These are phyloP conservation scores for Pseudachorutes palmiensis DNA, from an alignment of 1,140 invertebrate genomes.

Conservation along the genomic window DNA sequence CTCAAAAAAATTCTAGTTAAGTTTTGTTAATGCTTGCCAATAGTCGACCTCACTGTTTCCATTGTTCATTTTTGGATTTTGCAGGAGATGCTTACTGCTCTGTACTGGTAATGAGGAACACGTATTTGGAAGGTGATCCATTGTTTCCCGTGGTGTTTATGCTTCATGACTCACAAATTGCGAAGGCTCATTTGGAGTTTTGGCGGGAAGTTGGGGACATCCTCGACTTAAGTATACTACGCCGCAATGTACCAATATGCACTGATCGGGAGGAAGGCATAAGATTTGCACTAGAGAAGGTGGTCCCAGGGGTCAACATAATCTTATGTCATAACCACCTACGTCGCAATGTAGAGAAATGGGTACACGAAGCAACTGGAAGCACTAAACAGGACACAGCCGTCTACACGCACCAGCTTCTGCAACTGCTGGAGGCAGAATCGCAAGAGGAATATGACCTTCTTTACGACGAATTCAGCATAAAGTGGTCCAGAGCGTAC, in stretches of 20 bases:
- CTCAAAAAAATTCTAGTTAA: no score
- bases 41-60: no score
- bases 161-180: neutral
- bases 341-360: neutral
- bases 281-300: neutral
- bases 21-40: no score
- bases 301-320: neutral
- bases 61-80: no score
- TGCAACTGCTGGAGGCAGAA: neutral
- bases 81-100: neutral
- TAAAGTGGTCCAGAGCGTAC: neutral
- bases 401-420: neutral
- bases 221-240: neutral
- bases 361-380: neutral
- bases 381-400: neutral
- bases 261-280: neutral
- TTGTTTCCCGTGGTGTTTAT: neutral
- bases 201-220: neutral
- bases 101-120: neutral
- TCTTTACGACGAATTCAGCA: neutral
- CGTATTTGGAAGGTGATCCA: neutral
- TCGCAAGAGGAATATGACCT: neutral
- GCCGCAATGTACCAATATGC: neutral
- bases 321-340: neutral
- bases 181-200: neutral